Evolutionary conservation across 2,113 vertebrate genomes (phyloP).

Genomic region (Sciurus niger): DNA sequence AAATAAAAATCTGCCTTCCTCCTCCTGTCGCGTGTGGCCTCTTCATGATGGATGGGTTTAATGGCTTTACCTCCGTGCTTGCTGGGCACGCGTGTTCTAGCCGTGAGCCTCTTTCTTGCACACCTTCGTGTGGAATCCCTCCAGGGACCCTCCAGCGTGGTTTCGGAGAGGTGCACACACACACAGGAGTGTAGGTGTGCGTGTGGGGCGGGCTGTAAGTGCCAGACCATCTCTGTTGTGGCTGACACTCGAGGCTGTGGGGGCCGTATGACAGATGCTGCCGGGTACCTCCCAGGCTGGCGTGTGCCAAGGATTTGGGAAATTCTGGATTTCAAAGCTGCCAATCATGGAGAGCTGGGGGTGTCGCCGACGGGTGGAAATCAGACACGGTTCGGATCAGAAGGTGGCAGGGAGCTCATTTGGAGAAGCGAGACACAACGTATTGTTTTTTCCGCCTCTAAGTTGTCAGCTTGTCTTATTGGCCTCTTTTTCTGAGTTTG

Average conservation of each 20-base stretch:
- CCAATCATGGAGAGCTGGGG: neutral
- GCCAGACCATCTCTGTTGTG: neutral
- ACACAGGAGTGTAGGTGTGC: neutral
- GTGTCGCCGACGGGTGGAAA: neutral
- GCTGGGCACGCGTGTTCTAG: neutral
- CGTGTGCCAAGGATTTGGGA: neutral
- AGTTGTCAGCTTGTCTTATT: neutral
- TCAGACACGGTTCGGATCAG: neutral
- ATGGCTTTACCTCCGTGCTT: no score
- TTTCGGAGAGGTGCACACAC: no score
- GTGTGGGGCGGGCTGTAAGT: accelerated
- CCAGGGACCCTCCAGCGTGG: neutral
- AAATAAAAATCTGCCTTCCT: neutral
- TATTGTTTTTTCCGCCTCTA: neutral
- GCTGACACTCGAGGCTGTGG: neutral
- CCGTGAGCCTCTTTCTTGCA: neutral
- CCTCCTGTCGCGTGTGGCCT: accelerated
- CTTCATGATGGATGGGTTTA: no score
- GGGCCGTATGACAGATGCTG: slow-evolving; percentile 8
- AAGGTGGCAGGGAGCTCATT: neutral
- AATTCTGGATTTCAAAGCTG: slow-evolving; percentile 46
- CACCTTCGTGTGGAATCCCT: neutral
- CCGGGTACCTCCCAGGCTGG: neutral
- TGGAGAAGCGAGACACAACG: neutral
- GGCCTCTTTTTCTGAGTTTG: neutral